phyloP scores from a whole-genome alignment of 2,888 invertebrate genomes.

The Brachynemurus nebulosus region DNA sequence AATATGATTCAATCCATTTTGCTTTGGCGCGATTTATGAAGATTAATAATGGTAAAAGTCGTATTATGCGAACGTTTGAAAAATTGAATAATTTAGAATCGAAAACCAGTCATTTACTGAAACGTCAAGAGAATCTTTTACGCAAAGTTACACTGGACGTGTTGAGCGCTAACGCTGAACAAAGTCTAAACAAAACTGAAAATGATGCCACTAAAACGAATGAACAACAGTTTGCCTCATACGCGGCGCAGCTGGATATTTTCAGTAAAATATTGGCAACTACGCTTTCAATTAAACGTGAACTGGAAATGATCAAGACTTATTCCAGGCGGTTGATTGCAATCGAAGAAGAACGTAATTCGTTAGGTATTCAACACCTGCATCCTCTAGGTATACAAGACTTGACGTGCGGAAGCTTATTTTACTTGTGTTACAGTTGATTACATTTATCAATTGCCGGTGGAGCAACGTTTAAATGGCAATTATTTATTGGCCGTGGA shows the following conservation, averaged over 20 bases:
- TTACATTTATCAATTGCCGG: conserved; percentile 25
- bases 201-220: not conserved
- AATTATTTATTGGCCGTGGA: conserved; percentile 24
- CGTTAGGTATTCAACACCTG: conserved; percentile 19
- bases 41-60: conserved; percentile 5
- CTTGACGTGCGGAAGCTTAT: not conserved
- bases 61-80: conserved; percentile 1
- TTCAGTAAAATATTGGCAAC: conserved; percentile 4
- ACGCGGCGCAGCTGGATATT: not conserved
- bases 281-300: conserved; percentile 4
- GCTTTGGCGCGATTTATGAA: conserved; percentile 6
- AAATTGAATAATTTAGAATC: not conserved
- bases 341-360: conserved; percentile 26
- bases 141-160: conserved; percentile 1
- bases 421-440: conserved; percentile 20
- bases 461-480: conserved; percentile 22
- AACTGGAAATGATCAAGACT: not conserved
- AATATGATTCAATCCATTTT: conserved; percentile 4
- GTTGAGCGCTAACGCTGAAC: not conserved
- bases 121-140: conserved; percentile 1
- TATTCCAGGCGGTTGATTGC: conserved; percentile 20
- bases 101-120: not conserved
- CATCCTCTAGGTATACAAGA: not conserved
- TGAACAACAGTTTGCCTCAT: not conserved
- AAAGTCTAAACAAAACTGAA: not conserved